A percentile compares a stretch with the other conserved stretches of the same genome.
These are phyloP conservation scores for Protobothrops mucrosquamatus DNA, from an alignment of 2,113 vertebrate genomes.

Conservation along the genomic window DNA sequence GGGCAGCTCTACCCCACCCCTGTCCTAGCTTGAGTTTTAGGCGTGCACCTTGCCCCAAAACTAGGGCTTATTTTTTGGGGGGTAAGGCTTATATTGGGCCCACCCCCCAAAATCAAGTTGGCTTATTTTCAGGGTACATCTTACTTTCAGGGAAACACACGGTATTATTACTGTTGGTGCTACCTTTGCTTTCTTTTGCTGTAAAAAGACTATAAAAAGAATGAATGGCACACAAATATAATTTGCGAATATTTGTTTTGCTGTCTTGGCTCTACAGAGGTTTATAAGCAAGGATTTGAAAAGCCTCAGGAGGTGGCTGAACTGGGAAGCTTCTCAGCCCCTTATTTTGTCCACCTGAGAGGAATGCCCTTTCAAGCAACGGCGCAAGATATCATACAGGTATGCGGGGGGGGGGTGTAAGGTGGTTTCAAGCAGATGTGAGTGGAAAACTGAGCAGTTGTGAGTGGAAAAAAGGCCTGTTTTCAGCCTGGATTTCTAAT, in stretches of 20 bases:
- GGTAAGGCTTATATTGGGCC: too few species aligned
- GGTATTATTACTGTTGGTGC: too few species aligned
- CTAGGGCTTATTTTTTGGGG: too few species aligned
- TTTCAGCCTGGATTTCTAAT: background rate
- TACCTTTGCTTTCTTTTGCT: too few species aligned
- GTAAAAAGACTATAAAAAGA: background rate
- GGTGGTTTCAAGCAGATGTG: background rate
- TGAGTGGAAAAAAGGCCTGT: background rate
- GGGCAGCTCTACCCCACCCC: too few species aligned
- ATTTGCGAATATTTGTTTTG: background rate
- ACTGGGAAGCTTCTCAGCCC: background rate
- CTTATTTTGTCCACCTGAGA: constrained; percentile 79
- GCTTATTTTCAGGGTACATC: too few species aligned
- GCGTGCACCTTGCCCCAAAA: too few species aligned
- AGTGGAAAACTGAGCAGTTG: background rate
- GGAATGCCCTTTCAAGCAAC: constrained; percentile 81
- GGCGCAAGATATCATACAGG: constrained; percentile 83
- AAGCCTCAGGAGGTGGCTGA: constrained; percentile 43
- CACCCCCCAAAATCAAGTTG: too few species aligned
- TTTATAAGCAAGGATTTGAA: constrained; percentile 48
- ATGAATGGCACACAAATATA: background rate
- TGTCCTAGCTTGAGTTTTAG: too few species aligned
- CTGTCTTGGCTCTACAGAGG: constrained; percentile 46
- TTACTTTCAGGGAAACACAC: too few species aligned
- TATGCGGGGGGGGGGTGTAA: constrained; percentile 47